Evolutionary conservation across 1,140 invertebrate species (phyloP).

Genomic region (Rhynchophorus ferrugineus): DNA sequence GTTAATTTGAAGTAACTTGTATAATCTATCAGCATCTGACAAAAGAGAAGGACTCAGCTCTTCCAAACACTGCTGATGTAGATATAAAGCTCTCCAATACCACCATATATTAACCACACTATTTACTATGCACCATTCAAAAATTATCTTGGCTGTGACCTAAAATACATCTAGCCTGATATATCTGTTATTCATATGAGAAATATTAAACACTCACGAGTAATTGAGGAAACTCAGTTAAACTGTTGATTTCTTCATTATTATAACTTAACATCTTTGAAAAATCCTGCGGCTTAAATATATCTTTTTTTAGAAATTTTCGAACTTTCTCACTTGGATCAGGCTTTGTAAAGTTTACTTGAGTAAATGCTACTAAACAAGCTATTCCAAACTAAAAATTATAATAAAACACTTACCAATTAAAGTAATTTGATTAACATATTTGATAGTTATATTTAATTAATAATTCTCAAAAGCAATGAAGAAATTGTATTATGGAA

Average conservation of each 20-base stretch:
- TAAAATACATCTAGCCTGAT: background rate
- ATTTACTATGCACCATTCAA: constrained; percentile 43
- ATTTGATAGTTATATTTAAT: no score
- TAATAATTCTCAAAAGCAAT: no score
- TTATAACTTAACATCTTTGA: constrained; percentile 45
- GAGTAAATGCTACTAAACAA: constrained; percentile 64
- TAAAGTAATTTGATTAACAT: background rate
- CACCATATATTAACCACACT: constrained; percentile 55
- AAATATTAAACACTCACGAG: constrained; percentile 42
- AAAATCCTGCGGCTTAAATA: constrained; percentile 41
- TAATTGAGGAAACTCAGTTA: constrained; percentile 55
- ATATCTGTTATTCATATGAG: background rate
- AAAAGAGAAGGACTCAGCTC: constrained; percentile 61
- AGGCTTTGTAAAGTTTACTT: constrained; percentile 77
- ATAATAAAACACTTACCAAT: constrained; percentile 16
- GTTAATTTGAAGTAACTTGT: constrained; percentile 42
- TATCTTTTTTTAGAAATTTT: constrained; percentile 42
- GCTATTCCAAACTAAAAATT: constrained; percentile 44
- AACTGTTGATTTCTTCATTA: constrained; percentile 56
- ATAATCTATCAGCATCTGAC: constrained; percentile 50
- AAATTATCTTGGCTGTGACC: constrained; percentile 50
- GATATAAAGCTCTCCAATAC: constrained; percentile 59
- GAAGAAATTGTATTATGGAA: no score
- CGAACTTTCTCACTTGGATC: constrained; percentile 38
- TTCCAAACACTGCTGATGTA: constrained; percentile 68